These are phyloP conservation scores for Eupithecia subfuscata DNA, from an alignment of 2,888 invertebrate species.

Conservation along the genomic window DNA sequence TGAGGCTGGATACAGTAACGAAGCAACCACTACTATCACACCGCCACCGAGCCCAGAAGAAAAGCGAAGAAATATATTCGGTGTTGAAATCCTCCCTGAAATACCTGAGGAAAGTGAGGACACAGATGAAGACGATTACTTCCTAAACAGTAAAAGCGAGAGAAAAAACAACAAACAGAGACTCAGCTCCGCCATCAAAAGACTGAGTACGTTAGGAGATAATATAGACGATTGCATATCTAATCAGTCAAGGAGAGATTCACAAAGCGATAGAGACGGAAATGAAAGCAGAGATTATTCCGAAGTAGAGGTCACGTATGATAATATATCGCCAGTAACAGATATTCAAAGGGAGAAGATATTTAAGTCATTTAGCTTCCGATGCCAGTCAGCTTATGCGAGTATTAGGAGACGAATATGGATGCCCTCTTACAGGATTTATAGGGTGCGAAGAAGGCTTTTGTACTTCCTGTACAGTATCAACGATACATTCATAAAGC, in stretches of 20 bases:
- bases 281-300: slow-evolving; percentile 64
- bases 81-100: slow-evolving; percentile 81
- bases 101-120: slow-evolving; percentile 82
- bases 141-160: slow-evolving; percentile 47
- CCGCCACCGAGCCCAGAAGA: slow-evolving; percentile 79
- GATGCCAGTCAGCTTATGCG: slow-evolving; percentile 72
- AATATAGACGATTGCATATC: slow-evolving; percentile 78
- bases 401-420: slow-evolving; percentile 68
- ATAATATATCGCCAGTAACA: slow-evolving; percentile 73
- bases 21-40: slow-evolving; percentile 65
- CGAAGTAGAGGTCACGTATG: slow-evolving; percentile 75
- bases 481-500: slow-evolving; percentile 77
- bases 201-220: slow-evolving; percentile 80
- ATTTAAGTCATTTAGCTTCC: slow-evolving; percentile 75
- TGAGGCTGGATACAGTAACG: slow-evolving; percentile 53
- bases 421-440: slow-evolving; percentile 76
- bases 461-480: slow-evolving; percentile 68
- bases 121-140: slow-evolving; percentile 59
- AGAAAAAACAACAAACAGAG: slow-evolving; percentile 63
- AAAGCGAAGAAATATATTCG: slow-evolving; percentile 76
- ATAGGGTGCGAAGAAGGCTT: slow-evolving; percentile 68
- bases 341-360: slow-evolving; percentile 76
- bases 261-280: slow-evolving; percentile 57
- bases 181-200: slow-evolving; percentile 76
- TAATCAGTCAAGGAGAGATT: slow-evolving; percentile 73